A percentile compares a stretch with the other conserved stretches of the same genome.
phyloP scores from a whole-genome alignment of 2,888 invertebrate species.

The Imbricaverruca yamaguchii region DNA sequence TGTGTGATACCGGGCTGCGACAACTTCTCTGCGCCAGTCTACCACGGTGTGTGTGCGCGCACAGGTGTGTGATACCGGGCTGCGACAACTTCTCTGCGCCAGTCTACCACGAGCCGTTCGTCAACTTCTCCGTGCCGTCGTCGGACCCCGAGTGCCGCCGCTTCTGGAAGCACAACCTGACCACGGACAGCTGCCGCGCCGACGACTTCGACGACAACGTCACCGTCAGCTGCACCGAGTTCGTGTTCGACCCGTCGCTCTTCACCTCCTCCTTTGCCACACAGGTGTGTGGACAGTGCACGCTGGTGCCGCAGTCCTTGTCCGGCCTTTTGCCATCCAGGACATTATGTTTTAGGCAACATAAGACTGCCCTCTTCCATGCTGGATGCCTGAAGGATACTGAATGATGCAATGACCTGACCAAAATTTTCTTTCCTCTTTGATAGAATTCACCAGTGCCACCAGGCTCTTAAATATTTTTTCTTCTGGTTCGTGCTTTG shows the following conservation, averaged over 20 bases:
- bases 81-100: constrained; percentile 25
- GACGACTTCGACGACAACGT: constrained; percentile 4
- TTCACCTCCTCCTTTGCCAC: constrained; percentile 15
- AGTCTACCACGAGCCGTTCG: constrained; percentile 25
- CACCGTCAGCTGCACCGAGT: constrained; percentile 18
- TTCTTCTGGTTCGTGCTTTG: too few relatives aligned
- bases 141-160: neutral
- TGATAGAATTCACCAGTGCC: too few relatives aligned
- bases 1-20: too few relatives aligned
- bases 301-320: too few relatives aligned
- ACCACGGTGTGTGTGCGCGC: neutral
- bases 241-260: constrained; percentile 1
- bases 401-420: too few relatives aligned
- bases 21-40: too few relatives aligned
- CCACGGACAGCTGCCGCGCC: neutral
- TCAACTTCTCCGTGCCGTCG: constrained; percentile 28
- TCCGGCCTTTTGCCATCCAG: too few relatives aligned
- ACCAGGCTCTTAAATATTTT: too few relatives aligned
- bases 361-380: too few relatives aligned
- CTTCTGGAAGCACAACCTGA: constrained; percentile 15
- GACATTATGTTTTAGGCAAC: too few relatives aligned
- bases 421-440: too few relatives aligned
- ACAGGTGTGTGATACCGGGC: constrained; percentile 27
- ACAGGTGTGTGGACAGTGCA: neutral
- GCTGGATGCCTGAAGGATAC: too few relatives aligned